Conservation (phyloP, 2,797 vertebrate species). For the Lacerta bilineata region DNA sequence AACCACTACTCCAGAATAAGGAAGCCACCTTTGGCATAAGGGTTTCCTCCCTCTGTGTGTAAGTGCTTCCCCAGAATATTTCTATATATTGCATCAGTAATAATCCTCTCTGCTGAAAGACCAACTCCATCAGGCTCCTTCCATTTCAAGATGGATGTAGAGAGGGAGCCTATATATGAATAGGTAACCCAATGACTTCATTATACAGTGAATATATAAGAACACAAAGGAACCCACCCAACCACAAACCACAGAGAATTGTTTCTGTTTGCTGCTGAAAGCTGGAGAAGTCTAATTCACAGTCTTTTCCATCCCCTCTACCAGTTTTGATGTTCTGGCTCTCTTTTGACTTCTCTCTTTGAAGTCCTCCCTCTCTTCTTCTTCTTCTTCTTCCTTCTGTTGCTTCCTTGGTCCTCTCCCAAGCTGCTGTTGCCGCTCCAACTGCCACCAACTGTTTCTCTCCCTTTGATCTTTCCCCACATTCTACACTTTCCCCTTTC, state of each 20-base stretch:
- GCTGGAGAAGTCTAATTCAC: neutral
- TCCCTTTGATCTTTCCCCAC: neutral
- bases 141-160: neutral
- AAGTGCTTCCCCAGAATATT: neutral
- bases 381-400: too few relatives aligned
- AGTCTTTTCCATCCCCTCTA: neutral
- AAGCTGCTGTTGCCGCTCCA: neutral
- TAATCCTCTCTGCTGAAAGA: too few relatives aligned
- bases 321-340: neutral
- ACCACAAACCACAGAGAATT: neutral
- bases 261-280: neutral
- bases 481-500: neutral
- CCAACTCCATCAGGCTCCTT: too few relatives aligned
- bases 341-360: neutral
- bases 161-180: neutral
- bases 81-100: neutral
- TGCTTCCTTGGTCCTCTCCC: too few relatives aligned
- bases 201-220: neutral
- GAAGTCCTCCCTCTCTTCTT: neutral
- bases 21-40: neutral
- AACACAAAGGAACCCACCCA: neutral
- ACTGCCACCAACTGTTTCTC: slow-evolving; percentile 8
- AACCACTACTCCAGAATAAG: neutral
- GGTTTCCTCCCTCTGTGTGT: too few relatives aligned
- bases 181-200: too few relatives aligned